These are phyloP conservation scores for Propithecus perrieri DNA, from an alignment of 2,797 vertebrate genomes.

Conservation along the genomic window DNA sequence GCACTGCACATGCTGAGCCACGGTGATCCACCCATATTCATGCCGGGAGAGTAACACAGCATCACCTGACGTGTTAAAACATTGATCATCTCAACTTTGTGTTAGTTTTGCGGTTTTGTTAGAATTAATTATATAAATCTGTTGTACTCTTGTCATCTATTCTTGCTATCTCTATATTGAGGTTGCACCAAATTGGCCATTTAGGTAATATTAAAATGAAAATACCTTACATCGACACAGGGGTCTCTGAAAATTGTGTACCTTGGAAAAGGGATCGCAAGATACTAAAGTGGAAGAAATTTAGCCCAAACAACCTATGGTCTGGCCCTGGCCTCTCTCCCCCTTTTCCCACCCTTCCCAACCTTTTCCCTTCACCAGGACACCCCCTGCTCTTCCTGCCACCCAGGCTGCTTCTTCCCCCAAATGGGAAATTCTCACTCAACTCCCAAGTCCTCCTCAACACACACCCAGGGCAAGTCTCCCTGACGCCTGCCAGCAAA, in stretches of 20 bases:
- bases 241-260: background rate
- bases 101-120: background rate
- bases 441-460: background rate
- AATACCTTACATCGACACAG: background rate
- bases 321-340: background rate
- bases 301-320: background rate
- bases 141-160: background rate
- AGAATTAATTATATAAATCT: background rate
- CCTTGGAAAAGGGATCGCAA: background rate
- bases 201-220: background rate
- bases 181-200: background rate
- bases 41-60: rapidly evolving
- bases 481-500: background rate
- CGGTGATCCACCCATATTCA: rapidly evolving
- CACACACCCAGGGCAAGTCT: too few relatives aligned
- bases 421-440: background rate
- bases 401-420: background rate
- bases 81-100: background rate
- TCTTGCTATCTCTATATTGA: background rate
- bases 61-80: background rate
- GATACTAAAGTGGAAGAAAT: background rate
- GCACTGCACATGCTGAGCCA: background rate
- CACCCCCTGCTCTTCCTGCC: background rate
- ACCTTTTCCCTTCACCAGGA: background rate
- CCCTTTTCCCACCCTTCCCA: rapidly evolving